phyloP scores from a whole-genome alignment of 2,797 vertebrate genomes.

The Siniperca scherzeri region DNA sequence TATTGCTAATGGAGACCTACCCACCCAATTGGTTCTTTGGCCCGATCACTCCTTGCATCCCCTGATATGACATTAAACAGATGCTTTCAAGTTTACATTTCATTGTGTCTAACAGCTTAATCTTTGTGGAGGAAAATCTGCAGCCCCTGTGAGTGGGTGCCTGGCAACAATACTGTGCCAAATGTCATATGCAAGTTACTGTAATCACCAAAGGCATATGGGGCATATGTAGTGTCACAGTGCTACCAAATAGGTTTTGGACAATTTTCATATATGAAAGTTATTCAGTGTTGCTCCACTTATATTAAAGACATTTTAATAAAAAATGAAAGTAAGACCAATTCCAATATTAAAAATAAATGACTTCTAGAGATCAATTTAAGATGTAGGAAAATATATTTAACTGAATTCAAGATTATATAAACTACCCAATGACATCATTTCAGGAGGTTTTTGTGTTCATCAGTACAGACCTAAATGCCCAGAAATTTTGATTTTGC shows the following conservation, averaged over 20 bases:
- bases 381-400: neutral
- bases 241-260: neutral
- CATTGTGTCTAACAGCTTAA: neutral
- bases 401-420: neutral
- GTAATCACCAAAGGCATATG: neutral
- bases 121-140: neutral
- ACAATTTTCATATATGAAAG: neutral
- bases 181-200: neutral
- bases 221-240: neutral
- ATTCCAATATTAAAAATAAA: neutral
- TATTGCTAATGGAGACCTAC: neutral
- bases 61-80: neutral
- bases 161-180: neutral
- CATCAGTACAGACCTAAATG: neutral
- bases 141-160: neutral
- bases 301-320: neutral
- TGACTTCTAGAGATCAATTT: neutral
- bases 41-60: neutral
- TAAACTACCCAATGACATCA: neutral
- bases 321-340: neutral
- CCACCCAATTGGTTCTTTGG: neutral
- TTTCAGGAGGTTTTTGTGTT: neutral
- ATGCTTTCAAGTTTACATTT: neutral
- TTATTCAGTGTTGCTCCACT: neutral
- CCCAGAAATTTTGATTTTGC: constrained; percentile 1